phyloP scores from a whole-genome alignment of 1,140 invertebrate genomes.

The Sesamia nonagrioides region DNA sequence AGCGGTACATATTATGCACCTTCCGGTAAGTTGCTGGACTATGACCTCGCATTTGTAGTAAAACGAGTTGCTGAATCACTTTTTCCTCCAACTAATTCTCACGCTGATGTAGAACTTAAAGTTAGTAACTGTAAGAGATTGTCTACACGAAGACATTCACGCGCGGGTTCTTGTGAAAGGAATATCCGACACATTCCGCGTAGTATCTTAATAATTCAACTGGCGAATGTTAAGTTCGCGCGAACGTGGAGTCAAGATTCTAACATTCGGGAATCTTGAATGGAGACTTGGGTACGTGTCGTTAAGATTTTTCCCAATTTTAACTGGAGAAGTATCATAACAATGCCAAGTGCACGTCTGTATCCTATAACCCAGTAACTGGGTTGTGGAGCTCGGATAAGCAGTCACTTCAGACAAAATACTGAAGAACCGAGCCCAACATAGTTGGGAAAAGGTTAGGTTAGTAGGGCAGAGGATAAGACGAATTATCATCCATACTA shows the following conservation, averaged over 20 bases:
- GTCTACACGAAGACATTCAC: conserved; percentile 1
- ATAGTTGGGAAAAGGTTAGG: too few relatives aligned
- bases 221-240: background rate
- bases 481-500: too few relatives aligned
- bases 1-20: conserved; percentile 11
- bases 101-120: conserved; percentile 17
- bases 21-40: conserved; percentile 5
- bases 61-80: conserved; percentile 10
- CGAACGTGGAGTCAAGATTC: background rate
- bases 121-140: conserved; percentile 24
- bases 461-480: too few relatives aligned
- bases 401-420: too few relatives aligned
- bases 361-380: too few relatives aligned
- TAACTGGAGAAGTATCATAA: background rate
- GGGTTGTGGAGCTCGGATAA: too few relatives aligned
- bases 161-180: conserved; percentile 23
- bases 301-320: background rate
- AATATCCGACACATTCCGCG: conserved; percentile 10
- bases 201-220: conserved; percentile 1
- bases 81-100: conserved; percentile 21
- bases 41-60: conserved; percentile 6
- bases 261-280: background rate
- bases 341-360: too few relatives aligned
- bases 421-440: too few relatives aligned
- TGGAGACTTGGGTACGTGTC: background rate